These are phyloP conservation scores for Agrochola macilenta DNA, from an alignment of 2,888 invertebrate species.

Conservation along the genomic window DNA sequence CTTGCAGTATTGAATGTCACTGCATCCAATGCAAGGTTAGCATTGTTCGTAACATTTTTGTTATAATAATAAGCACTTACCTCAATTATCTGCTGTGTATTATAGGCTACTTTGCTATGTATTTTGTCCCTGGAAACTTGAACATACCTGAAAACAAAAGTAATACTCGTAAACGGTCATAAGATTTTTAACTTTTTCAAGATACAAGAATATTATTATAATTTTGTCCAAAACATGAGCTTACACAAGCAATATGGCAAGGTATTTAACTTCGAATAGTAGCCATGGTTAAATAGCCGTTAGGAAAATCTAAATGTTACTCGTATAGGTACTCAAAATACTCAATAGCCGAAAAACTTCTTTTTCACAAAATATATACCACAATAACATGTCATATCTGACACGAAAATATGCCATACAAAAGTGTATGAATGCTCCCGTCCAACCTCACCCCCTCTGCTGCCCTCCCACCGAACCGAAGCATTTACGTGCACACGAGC, in stretches of 20 bases:
- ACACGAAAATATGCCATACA: constrained; percentile 47
- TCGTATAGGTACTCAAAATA: neutral
- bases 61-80: constrained; percentile 20
- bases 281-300: neutral
- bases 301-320: neutral
- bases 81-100: too few species aligned
- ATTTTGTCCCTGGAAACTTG: neutral
- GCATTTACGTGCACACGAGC: constrained; percentile 60
- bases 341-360: neutral
- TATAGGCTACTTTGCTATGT: too few species aligned
- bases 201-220: neutral
- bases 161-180: constrained; percentile 14
- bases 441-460: neutral
- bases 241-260: neutral
- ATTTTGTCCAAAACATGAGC: neutral
- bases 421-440: constrained; percentile 51
- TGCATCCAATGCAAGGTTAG: neutral
- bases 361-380: constrained; percentile 15
- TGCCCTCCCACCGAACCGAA: constrained; percentile 17
- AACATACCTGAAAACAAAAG: constrained; percentile 50
- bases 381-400: constrained; percentile 18
- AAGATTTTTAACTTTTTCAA: neutral
- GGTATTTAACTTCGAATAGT: neutral
- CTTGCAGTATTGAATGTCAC: neutral
- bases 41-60: neutral